Base-by-base conservation (phyloP, 2,797 vertebrate genomes). In the Leptatherina wallacei region DNA sequence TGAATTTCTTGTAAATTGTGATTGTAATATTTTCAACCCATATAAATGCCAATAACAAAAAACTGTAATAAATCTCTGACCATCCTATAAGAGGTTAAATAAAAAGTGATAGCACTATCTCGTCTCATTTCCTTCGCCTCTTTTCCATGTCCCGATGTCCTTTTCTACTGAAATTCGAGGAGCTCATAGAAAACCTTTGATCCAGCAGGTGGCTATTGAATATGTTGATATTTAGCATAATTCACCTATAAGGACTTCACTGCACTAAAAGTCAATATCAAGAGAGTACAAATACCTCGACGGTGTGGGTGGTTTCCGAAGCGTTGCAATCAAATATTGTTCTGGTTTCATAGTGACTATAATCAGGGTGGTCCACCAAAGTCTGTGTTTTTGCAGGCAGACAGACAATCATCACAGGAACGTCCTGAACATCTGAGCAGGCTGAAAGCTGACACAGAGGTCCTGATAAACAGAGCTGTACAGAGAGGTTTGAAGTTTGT, bases 331-430 rank as follows among this genome's bases (percentile, higher is more conserved):
- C 52, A 61, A 73, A 33, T 24, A 58, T 73, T 38, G 32, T 51
- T 61, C 47, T 54, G 77, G 65, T 78, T 54, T 75, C 51, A 24
- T 61, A 72, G 61, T 74, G 70, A 75, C 42, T 33, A 7, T 61
- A 49, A 71, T 75, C 63, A 8, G n/a, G 81, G 67, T 68, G 74
- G 71, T 80, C 79, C 5, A 64, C 65, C 75, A 72, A 62, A 81
- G 30, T 75, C 61, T 84, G 84, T 86, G 84, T 86, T 87, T 71
- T 82, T 83, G 59, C 76, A 73, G 83, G 80, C 80, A 66, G 74
- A 13, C 67, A 0, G 63, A 75, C 80, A 86, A 59, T 20, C 73
- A 76, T 81, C 81, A 77, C 57, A 84, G 66, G 61, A 70, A 75
- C 69, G 67, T 69, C 78, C 71, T 42, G 40, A 20, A 44, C 1